These are phyloP conservation scores for Equus przewalskii DNA, from an alignment of 2,113 vertebrate genomes.

Conservation along the genomic window DNA sequence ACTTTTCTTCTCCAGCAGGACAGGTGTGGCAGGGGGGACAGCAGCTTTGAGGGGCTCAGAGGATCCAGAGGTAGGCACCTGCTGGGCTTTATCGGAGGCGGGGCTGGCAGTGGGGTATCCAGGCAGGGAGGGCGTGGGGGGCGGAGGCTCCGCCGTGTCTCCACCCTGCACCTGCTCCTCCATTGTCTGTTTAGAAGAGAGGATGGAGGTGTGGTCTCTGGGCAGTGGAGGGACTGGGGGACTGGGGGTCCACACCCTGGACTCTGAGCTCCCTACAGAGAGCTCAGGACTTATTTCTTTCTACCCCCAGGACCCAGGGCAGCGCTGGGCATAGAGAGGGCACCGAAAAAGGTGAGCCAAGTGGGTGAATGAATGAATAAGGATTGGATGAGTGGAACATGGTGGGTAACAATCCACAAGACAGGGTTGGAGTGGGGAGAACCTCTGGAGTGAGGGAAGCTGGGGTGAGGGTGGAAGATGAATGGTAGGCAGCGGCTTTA, in stretches of 20 bases:
- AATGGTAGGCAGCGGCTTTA: not conserved
- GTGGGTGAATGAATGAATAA: not conserved
- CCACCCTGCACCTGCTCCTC: constrained; percentile 85
- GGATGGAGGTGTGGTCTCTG: not conserved
- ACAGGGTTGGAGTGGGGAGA: not conserved
- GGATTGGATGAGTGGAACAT: not conserved
- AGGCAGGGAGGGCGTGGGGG: constrained; percentile 20
- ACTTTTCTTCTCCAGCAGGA: constrained; percentile 84
- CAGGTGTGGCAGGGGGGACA: not conserved
- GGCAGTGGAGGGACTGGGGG: not conserved
- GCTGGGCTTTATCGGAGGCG: constrained; percentile 58
- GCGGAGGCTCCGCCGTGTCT: constrained; percentile 68
- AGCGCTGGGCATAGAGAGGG: not conserved
- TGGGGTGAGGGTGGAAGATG: not conserved
- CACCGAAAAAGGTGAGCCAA: not conserved
- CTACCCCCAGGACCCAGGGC: not conserved
- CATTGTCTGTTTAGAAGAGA: constrained; percentile 80
- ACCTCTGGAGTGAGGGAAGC: not conserved
- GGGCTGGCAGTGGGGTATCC: constrained; percentile 70
- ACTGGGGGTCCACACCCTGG: not conserved
- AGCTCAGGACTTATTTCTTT: not conserved
- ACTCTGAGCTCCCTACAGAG: not conserved
- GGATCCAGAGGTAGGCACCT: not conserved
- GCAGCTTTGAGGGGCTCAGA: not conserved
- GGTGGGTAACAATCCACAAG: not conserved